Evolutionary conservation across 2,888 invertebrate species (phyloP).

Genomic region (Euzetes globulus): DNA sequence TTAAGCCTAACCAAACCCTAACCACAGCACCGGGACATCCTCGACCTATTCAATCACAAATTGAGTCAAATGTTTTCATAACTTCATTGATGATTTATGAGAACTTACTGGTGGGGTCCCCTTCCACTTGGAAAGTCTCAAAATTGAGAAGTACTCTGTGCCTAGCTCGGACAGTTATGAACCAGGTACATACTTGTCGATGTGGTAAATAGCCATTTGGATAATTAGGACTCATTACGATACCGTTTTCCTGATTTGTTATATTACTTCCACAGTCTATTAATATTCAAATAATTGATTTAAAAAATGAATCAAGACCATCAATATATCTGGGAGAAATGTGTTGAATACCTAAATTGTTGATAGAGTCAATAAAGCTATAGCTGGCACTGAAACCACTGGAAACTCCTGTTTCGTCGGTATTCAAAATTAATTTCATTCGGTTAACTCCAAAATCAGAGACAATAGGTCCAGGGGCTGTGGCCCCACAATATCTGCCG

Average conservation of each 20-base stretch:
- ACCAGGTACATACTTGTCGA: constrained; percentile 92
- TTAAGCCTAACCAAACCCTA: constrained; percentile 75
- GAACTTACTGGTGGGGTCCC: constrained; percentile 68
- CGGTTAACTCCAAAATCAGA: constrained; percentile 80
- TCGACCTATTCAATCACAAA: constrained; percentile 46
- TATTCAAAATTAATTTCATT: constrained; percentile 77
- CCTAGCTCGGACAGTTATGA: constrained; percentile 74
- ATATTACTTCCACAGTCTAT: constrained; percentile 88
- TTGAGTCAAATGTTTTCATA: neutral
- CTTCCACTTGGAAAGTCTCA: constrained; percentile 85
- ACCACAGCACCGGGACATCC: constrained; percentile 87
- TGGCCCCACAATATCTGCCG: constrained; percentile 81
- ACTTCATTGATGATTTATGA: neutral
- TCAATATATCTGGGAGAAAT: neutral
- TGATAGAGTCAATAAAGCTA: constrained; percentile 79
- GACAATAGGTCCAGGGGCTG: constrained; percentile 89
- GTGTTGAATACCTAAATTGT: constrained; percentile 60
- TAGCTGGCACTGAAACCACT: constrained; percentile 95
- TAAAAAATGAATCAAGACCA: neutral
- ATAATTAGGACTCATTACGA: constrained; percentile 63
- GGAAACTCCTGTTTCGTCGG: constrained; percentile 75
- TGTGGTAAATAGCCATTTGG: constrained; percentile 71
- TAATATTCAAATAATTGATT: too few relatives aligned
- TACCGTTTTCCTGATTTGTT: constrained; percentile 52
- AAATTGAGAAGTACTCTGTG: constrained; percentile 85